Conservation (phyloP, 2,888 invertebrate species). For the Pachycephus smyrnensis region DNA sequence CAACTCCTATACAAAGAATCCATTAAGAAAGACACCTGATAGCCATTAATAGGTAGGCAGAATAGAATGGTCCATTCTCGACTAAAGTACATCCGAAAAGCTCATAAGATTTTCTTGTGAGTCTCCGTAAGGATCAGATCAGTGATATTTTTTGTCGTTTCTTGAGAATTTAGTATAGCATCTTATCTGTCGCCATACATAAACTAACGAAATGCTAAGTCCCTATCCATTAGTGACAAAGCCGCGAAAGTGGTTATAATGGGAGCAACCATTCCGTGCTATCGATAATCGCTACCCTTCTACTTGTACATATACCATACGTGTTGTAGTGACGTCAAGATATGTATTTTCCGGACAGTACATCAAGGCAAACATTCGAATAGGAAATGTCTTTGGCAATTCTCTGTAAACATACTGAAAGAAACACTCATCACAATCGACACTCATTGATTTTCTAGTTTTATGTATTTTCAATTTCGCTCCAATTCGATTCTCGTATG, state of each 20-base stretch:
- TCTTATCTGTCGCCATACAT: not conserved
- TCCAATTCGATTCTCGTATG: not conserved
- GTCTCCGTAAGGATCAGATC: not conserved
- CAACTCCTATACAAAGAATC: conserved; percentile 34
- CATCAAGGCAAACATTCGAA: not conserved
- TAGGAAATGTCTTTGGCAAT: not conserved
- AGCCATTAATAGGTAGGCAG: conserved; percentile 16
- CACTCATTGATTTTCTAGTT: not conserved
- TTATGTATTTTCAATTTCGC: not conserved
- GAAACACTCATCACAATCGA: not conserved
- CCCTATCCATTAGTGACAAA: not conserved
- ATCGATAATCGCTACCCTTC: not conserved
- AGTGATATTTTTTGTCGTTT: not conserved
- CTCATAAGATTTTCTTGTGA: not conserved
- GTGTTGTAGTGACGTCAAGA: not conserved
- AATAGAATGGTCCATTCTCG: not conserved
- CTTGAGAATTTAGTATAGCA: not conserved
- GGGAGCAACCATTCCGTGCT: not conserved
- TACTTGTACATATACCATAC: not conserved
- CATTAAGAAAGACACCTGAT: conserved; percentile 52
- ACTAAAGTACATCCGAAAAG: not conserved
- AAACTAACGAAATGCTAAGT: not conserved
- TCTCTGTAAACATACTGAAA: not conserved
- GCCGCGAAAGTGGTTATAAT: not conserved
- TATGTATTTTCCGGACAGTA: not conserved